phyloP scores from a whole-genome alignment of 2,888 invertebrate species.

The Bembecia ichneumoniformis region DNA sequence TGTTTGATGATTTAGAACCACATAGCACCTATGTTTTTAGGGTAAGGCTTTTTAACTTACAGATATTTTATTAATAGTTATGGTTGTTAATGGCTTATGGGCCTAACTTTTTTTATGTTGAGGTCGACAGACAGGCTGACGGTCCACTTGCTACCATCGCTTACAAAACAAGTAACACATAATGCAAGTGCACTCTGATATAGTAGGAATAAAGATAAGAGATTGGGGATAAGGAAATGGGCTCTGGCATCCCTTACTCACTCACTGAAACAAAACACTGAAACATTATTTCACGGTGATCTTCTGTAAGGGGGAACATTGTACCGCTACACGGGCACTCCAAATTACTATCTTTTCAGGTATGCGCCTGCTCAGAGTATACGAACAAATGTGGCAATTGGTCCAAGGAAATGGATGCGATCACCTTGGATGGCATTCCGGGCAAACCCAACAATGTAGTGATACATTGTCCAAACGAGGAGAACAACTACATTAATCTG shows the following conservation, averaged over 20 bases:
- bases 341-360: slow-evolving; percentile 28
- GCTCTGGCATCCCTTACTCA: too few species aligned
- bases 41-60: slow-evolving; percentile 40
- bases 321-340: too few species aligned
- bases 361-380: slow-evolving; percentile 85
- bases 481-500: slow-evolving; percentile 67
- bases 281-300: background rate
- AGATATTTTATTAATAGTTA: too few species aligned
- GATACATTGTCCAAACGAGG: slow-evolving; percentile 66
- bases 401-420: slow-evolving; percentile 83
- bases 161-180: too few species aligned
- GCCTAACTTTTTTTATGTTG: background rate
- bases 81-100: too few species aligned
- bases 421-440: slow-evolving; percentile 86
- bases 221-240: too few species aligned
- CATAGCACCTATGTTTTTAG: slow-evolving; percentile 86
- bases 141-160: too few species aligned
- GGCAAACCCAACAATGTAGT: slow-evolving; percentile 79
- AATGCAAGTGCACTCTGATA: too few species aligned
- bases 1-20: slow-evolving; percentile 83
- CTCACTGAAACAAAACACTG: background rate
- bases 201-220: too few species aligned
- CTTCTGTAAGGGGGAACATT: too few species aligned
- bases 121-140: too few species aligned
- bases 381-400: slow-evolving; percentile 82